A percentile compares a stretch with the other conserved stretches of the same genome.
phyloP scores from a whole-genome alignment of 1,140 invertebrate species.

The Yoshiicerus persimilis region DNA sequence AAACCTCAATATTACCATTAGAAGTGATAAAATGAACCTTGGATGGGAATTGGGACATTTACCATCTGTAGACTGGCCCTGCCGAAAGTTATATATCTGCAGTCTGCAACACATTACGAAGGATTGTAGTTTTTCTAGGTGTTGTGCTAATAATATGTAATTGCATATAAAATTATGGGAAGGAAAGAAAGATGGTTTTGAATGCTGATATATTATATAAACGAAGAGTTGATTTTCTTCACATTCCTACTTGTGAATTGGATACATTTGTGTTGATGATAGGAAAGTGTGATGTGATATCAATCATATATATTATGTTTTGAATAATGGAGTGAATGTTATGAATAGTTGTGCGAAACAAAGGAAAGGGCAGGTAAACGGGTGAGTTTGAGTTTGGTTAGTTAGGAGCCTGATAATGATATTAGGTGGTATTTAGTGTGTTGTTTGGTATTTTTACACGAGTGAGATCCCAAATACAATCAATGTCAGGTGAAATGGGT shows the following conservation, averaged over 20 bases:
- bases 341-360: neutral
- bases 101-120: too few species aligned
- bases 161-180: too few species aligned
- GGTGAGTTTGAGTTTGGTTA: neutral
- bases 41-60: too few species aligned
- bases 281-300: neutral
- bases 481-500: slow-evolving; percentile 28
- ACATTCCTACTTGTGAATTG: too few species aligned
- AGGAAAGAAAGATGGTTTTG: too few species aligned
- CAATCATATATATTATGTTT: neutral
- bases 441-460: slow-evolving; percentile 14
- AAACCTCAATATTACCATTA: too few species aligned
- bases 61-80: too few species aligned
- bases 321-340: neutral
- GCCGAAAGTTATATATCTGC: too few species aligned
- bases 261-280: too few species aligned
- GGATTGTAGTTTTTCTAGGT: too few species aligned
- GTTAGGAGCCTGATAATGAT: neutral
- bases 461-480: slow-evolving; percentile 24
- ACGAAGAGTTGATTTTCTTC: neutral
- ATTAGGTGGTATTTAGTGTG: neutral
- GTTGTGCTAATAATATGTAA: too few species aligned
- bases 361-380: neutral
- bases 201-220: neutral
- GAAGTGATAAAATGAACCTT: too few species aligned